These are phyloP conservation scores for Eupsilia transversa DNA, from an alignment of 2,888 invertebrate species.

Conservation along the genomic window DNA sequence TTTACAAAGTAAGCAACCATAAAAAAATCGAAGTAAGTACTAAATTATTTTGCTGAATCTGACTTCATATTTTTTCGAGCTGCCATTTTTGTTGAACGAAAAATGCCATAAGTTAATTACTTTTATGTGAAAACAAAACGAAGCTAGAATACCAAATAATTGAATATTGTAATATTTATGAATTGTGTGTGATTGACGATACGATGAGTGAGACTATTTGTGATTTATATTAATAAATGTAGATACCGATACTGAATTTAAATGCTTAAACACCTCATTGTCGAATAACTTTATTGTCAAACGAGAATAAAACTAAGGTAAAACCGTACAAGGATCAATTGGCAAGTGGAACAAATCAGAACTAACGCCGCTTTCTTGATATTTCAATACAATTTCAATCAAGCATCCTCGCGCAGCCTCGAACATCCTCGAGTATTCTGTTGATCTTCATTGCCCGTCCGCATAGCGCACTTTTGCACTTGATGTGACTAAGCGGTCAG, in stretches of 20 bases:
- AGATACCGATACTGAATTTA: constrained; percentile 59
- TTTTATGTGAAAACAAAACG: not conserved
- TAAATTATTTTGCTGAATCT: not conserved
- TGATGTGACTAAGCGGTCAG: too few species aligned
- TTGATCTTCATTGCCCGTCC: too few species aligned
- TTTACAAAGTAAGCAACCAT: not conserved
- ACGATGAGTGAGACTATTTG: constrained; percentile 70
- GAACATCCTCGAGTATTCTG: too few species aligned
- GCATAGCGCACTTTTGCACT: too few species aligned
- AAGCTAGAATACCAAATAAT: constrained; percentile 46
- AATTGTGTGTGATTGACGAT: constrained; percentile 32
- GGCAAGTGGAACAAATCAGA: too few species aligned
- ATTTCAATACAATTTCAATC: too few species aligned
- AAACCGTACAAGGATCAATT: too few species aligned
- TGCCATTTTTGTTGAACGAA: not conserved
- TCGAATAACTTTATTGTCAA: too few species aligned
- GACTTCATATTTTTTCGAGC: not conserved
- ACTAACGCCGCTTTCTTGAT: too few species aligned
- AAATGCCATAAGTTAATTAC: not conserved
- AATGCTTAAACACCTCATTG: not conserved
- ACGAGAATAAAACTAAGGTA: too few species aligned
- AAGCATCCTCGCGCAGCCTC: too few species aligned
- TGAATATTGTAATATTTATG: constrained; percentile 28
- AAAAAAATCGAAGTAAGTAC: not conserved
- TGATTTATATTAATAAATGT: constrained; percentile 74